These are phyloP conservation scores for Trichonephila clavipes DNA, from an alignment of 1,140 invertebrate species.

Conservation along the genomic window DNA sequence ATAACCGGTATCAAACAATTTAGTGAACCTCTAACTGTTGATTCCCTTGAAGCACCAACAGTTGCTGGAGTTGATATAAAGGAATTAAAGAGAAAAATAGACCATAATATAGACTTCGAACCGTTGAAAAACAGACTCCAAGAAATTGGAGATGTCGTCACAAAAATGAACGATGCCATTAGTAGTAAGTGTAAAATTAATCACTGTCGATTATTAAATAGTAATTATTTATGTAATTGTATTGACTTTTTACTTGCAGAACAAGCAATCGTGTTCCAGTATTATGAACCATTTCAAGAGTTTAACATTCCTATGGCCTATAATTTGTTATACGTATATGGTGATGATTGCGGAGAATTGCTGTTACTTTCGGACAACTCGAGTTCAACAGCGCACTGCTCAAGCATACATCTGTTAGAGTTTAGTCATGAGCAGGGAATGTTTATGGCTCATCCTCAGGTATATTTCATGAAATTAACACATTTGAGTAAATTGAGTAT, in stretches of 20 bases:
- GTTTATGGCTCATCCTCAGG: conserved; percentile 7
- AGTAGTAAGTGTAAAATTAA: conserved; percentile 52
- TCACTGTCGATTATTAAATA: no score
- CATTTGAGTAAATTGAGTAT: no score
- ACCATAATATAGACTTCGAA: background rate
- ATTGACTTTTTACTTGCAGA: conserved; percentile 9
- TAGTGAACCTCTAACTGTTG: conserved; percentile 13
- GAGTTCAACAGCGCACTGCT: background rate
- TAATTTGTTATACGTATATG: conserved; percentile 27
- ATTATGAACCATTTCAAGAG: conserved; percentile 67
- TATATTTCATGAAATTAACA: background rate
- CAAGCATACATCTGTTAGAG: conserved; percentile 25
- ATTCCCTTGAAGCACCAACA: conserved; percentile 37
- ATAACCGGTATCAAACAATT: conserved; percentile 56
- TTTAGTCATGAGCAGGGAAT: background rate
- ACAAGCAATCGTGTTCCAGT: conserved; percentile 67
- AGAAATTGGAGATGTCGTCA: conserved; percentile 32
- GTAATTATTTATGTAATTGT: background rate
- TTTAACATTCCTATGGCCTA: conserved; percentile 55
- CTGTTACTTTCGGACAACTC: conserved; percentile 45
- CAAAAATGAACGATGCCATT: conserved; percentile 43
- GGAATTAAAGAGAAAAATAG: conserved; percentile 38
- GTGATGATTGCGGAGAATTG: conserved; percentile 41
- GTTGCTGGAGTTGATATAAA: conserved; percentile 50
- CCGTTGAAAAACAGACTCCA: background rate